Base-by-base conservation (phyloP, 2,888 invertebrate species). In the Sphinx pinastri region DNA sequence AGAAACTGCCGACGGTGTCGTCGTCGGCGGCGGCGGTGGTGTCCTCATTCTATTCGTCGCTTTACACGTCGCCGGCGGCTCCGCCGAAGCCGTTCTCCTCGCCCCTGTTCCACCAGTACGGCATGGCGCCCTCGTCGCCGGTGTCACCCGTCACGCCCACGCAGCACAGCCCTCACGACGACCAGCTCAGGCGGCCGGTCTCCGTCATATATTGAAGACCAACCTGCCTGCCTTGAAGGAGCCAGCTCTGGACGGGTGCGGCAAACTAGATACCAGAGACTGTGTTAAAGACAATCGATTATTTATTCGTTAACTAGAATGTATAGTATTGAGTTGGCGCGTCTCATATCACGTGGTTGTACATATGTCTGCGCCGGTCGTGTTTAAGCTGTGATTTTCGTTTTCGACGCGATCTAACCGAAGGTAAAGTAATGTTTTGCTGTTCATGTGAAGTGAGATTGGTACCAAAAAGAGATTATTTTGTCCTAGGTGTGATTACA, bases 171-270 rank as follows among this genome's bases (percentile, higher is more conserved):
- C 93, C 94, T 0, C 89, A 94, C 77, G 95, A 95, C 76, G 95
- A 95, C 79, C 94, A 96, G 81, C 94, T 96, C 6, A 89, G 96
- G 82, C 95, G 96, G 90, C 96, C 96, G 0, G 96, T 96, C 54
- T 95, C 96, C 72, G 96, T 97, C 79, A 95, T 96, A 91, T 96
- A 96, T 93, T 96, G 95, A 93, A 93, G 92, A 83, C 92, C 92
- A 82, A 86, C 89, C 72, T 84, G 88, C 88, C 90, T 93, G 82
- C 89, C 92, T 88, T 92, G 87, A 91, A 86, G 78, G 84, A 77
- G 72, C 31, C 71, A 52, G 70, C 66, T 79, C 82, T 77, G 84
- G 85, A 78, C 75, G 84, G 89, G 90, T 83, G 84, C 77, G 88
- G 88, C 88, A 83, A 71, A 77, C 70, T 75, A 75, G 75, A 89